These are phyloP conservation scores for Drosophila tani DNA, from an alignment of 1,140 invertebrate genomes.

Conservation along the genomic window DNA sequence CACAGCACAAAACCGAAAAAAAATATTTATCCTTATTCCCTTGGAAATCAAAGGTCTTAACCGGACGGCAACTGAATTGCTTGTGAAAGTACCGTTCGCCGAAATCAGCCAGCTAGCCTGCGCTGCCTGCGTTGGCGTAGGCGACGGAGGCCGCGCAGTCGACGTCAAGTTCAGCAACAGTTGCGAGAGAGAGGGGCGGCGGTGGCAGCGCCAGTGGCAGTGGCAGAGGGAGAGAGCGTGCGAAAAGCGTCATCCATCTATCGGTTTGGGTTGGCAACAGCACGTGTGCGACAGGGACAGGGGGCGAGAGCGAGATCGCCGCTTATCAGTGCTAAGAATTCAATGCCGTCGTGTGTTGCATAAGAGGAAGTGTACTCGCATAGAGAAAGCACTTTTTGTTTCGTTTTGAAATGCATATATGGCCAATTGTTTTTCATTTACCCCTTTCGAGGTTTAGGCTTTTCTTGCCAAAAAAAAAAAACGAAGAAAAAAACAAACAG, in stretches of 20 bases:
- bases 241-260: slow-evolving; percentile 30
- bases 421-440: slow-evolving; percentile 81
- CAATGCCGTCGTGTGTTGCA: slow-evolving; percentile 71
- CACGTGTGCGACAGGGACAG: slow-evolving; percentile 41
- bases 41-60: slow-evolving; percentile 78
- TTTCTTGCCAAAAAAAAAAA: slow-evolving; percentile 58
- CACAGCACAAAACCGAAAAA: slow-evolving; percentile 83
- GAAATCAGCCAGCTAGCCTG: slow-evolving; percentile 64
- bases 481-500: neutral
- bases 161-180: slow-evolving; percentile 66
- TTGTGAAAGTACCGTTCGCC: slow-evolving; percentile 64
- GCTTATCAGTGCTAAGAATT: slow-evolving; percentile 58
- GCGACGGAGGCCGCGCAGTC: slow-evolving; percentile 25
- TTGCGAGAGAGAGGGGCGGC: slow-evolving; percentile 19
- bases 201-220: slow-evolving; percentile 44
- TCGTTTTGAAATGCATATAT: slow-evolving; percentile 36
- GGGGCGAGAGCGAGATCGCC: slow-evolving; percentile 43
- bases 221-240: slow-evolving; percentile 23
- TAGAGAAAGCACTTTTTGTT: slow-evolving; percentile 23
- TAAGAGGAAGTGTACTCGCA: slow-evolving; percentile 62
- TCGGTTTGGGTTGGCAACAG: slow-evolving; percentile 50
- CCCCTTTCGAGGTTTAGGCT: slow-evolving; percentile 75
- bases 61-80: slow-evolving; percentile 82
- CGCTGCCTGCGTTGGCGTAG: slow-evolving; percentile 29
- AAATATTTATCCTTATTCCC: slow-evolving; percentile 80